These are phyloP conservation scores for Dunckerocampus dactyliophorus DNA, from an alignment of 2,113 vertebrate genomes.

Conservation along the genomic window DNA sequence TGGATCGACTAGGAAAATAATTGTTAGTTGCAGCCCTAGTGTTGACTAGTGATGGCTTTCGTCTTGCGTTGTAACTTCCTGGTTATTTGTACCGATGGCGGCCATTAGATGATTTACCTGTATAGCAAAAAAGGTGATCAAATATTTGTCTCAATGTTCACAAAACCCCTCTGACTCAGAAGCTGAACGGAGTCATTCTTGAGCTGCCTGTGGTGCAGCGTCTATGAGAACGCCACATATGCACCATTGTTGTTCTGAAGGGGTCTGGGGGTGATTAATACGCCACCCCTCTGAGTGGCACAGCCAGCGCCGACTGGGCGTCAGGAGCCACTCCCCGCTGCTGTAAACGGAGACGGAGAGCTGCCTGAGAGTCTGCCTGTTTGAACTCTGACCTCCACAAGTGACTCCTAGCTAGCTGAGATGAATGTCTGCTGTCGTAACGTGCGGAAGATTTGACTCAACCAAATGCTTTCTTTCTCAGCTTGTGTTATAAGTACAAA, in stretches of 20 bases:
- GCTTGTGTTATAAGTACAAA: too few relatives aligned
- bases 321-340: conserved; percentile 68
- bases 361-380: conserved; percentile 43
- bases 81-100: too few relatives aligned
- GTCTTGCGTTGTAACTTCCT: too few relatives aligned
- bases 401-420: conserved; percentile 8
- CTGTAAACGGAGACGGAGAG: conserved; percentile 39
- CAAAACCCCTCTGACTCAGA: background rate
- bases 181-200: background rate
- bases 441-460: background rate
- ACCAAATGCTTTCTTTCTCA: background rate
- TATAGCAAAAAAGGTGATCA: too few relatives aligned
- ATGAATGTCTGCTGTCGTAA: conserved; percentile 37
- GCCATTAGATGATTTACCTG: too few relatives aligned
- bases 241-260: conserved; percentile 13
- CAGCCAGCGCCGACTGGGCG: conserved; percentile 13
- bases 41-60: too few relatives aligned
- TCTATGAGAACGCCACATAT: conserved; percentile 16
- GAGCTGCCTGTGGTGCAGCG: background rate
- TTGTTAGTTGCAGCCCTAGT: too few relatives aligned
- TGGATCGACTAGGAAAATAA: too few relatives aligned
- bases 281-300: conserved; percentile 7
- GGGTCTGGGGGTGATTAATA: conserved; percentile 48
- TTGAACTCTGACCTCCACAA: conserved; percentile 48
- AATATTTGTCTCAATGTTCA: too few relatives aligned